phyloP scores from a whole-genome alignment of 2,888 invertebrate genomes.

The Phymatocera aterrima region DNA sequence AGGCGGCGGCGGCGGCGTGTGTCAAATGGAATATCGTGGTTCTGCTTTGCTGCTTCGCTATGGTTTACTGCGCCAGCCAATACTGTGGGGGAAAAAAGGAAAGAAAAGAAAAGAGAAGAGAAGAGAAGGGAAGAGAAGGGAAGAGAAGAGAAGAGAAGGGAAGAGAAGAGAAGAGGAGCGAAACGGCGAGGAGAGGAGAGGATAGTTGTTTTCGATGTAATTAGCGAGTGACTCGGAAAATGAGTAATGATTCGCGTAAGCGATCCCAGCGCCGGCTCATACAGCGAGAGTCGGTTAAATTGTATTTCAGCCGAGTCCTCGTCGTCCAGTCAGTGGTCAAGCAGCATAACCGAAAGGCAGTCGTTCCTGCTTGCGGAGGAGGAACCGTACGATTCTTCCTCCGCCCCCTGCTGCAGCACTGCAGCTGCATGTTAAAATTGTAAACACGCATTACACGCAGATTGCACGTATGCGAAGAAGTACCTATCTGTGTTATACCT shows the following conservation, averaged over 20 bases:
- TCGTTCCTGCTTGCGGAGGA: constrained; percentile 26
- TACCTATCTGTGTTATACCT: background rate
- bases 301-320: background rate
- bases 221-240: constrained; percentile 65
- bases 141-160: background rate
- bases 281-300: too few relatives aligned
- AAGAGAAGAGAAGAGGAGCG: background rate
- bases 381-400: constrained; percentile 30
- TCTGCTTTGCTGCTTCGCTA: background rate
- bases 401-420: background rate
- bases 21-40: constrained; percentile 2
- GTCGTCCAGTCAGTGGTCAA: constrained; percentile 19
- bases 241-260: constrained; percentile 55
- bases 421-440: background rate
- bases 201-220: constrained; percentile 62
- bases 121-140: background rate
- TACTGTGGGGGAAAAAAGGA: background rate
- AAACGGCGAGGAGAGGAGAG: background rate
- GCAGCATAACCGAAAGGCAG: constrained; percentile 4
- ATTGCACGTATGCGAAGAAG: background rate
- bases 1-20: background rate
- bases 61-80: background rate
- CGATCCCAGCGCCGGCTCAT: background rate
- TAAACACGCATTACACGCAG: background rate
- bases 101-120: too few relatives aligned